phyloP scores from a whole-genome alignment of 2,888 invertebrate genomes.

The Drosophila yooni region DNA sequence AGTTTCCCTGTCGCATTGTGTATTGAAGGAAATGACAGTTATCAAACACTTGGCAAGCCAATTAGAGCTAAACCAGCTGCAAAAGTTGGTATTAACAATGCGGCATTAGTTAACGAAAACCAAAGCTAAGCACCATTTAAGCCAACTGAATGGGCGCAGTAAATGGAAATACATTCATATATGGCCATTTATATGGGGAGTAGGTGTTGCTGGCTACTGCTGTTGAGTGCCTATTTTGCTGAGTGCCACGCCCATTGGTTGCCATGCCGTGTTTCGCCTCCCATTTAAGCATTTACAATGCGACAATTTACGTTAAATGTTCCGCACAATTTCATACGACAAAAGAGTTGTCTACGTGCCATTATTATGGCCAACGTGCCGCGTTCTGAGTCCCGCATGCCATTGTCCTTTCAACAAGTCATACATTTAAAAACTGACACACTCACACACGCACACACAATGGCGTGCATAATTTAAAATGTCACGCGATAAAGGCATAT shows the following conservation, averaged over 20 bases:
- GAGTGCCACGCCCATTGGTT: slow-evolving; percentile 48
- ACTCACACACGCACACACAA: slow-evolving; percentile 44
- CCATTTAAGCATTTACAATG: slow-evolving; percentile 50
- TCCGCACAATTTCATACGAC: slow-evolving; percentile 76
- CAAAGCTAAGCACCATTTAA: slow-evolving; percentile 24
- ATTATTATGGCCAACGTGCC: slow-evolving; percentile 66
- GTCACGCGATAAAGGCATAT: slow-evolving; percentile 53
- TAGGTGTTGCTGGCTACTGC: slow-evolving; percentile 3
- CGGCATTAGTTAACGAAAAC: slow-evolving; percentile 11
- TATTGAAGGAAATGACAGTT: slow-evolving; percentile 20
- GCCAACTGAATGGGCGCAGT: slow-evolving; percentile 35
- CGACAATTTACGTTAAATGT: slow-evolving; percentile 79
- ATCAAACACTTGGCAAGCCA: slow-evolving; percentile 60
- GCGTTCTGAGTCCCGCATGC: slow-evolving; percentile 44
- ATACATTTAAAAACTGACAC: slow-evolving; percentile 1
- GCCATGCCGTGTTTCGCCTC: neutral
- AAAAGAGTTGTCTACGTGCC: slow-evolving; percentile 81
- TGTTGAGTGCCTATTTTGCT: slow-evolving; percentile 32
- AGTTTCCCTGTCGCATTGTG: neutral
- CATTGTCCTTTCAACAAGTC: slow-evolving; percentile 65
- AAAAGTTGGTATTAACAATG: slow-evolving; percentile 17
- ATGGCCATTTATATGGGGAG: slow-evolving; percentile 15
- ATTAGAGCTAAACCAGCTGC: slow-evolving; percentile 44
- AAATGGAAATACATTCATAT: slow-evolving; percentile 6
- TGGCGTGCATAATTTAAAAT: slow-evolving; percentile 27